phyloP scores from a whole-genome alignment of 2,113 vertebrate species.

The Perca fluviatilis region DNA sequence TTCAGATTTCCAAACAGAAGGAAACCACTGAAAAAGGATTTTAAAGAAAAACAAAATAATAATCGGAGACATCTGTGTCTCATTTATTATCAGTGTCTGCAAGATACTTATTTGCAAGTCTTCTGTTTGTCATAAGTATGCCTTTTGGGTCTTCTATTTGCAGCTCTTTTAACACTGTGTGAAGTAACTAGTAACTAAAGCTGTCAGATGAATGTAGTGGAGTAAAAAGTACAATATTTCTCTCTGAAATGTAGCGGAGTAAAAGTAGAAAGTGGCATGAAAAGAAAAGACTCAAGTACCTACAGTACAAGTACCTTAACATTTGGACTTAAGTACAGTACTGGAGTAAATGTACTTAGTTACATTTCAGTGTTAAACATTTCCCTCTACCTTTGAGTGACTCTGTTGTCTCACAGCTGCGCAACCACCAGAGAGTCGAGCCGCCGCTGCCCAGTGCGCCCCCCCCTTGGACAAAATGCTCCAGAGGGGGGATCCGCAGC shows the following conservation, averaged over 20 bases:
- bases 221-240: too few species aligned
- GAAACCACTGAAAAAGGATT: neutral
- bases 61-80: neutral
- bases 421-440: slow-evolving; percentile 16
- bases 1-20: slow-evolving; percentile 16
- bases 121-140: neutral
- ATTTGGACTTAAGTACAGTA: too few species aligned
- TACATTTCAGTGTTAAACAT: neutral
- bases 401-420: slow-evolving; percentile 65
- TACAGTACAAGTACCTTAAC: too few species aligned
- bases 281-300: too few species aligned
- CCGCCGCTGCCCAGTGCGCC: slow-evolving; percentile 22
- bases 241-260: too few species aligned
- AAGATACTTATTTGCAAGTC: neutral
- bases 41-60: neutral
- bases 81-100: neutral
- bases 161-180: neutral
- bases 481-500: slow-evolving; percentile 23
- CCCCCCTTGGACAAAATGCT: slow-evolving; percentile 42
- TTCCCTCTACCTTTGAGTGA: slow-evolving; percentile 36
- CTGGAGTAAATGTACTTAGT: too few species aligned
- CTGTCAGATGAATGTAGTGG: too few species aligned
- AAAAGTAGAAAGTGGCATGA: too few species aligned
- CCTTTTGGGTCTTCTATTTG: too few species aligned
- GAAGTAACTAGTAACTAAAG: too few species aligned